These are phyloP conservation scores for Parauchenoglanis punctatus DNA, from an alignment of 2,797 vertebrate genomes.

Conservation along the genomic window DNA sequence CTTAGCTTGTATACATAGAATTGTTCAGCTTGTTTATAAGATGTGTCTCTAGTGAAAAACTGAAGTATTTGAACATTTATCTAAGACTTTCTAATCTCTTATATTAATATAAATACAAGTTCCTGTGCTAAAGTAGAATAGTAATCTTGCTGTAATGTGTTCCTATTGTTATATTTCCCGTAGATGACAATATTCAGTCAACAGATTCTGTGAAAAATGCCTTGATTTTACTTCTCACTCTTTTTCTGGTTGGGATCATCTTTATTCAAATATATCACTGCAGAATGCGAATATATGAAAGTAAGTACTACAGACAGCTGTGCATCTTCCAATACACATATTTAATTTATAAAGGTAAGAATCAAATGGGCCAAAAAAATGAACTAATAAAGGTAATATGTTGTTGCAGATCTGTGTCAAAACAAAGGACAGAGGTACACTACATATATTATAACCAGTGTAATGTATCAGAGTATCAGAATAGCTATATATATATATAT, in stretches of 20 bases:
- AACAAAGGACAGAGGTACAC: conserved; percentile 18
- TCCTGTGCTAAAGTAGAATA: not conserved
- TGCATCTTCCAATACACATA: not conserved
- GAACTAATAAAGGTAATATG: not conserved
- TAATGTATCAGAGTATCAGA: not conserved
- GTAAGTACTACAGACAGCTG: conserved; percentile 10
- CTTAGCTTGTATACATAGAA: too few species aligned
- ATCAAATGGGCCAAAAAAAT: not conserved
- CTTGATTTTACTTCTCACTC: not conserved
- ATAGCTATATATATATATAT: not conserved
- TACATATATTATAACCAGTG: not conserved
- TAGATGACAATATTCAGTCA: not conserved
- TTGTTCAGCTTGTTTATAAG: too few species aligned
- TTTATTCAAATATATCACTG: not conserved
- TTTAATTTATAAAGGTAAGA: too few species aligned
- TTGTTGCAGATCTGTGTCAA: too few species aligned
- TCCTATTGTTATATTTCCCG: not conserved
- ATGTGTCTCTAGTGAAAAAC: not conserved
- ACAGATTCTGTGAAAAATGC: not conserved
- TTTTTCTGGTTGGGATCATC: not conserved
- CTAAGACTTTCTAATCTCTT: not conserved
- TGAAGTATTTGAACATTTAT: not conserved
- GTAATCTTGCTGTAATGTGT: not conserved
- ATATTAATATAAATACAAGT: too few species aligned
- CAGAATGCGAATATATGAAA: not conserved